Conservation (phyloP, 2,797 vertebrate genomes). For the Silurus lanzhouensis region DNA sequence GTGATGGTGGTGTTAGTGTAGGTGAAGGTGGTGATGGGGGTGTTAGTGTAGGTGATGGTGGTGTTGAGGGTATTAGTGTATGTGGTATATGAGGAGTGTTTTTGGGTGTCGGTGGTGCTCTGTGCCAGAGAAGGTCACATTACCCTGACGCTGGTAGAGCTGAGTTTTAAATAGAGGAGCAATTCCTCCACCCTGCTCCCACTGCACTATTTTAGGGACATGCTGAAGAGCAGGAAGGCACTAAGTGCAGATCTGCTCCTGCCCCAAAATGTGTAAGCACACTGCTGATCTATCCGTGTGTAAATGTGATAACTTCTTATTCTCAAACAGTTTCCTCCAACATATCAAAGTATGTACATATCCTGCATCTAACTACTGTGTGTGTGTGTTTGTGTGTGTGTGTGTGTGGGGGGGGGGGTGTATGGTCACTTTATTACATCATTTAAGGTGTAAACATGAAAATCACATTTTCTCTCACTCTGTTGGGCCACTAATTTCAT, state of each 20-base stretch:
- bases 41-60: not conserved
- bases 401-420: too few species aligned
- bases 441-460: not conserved
- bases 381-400: constrained; percentile 1
- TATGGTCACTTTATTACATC: not conserved
- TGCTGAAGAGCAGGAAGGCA: constrained; percentile 47
- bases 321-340: not conserved
- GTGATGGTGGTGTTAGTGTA: too few species aligned
- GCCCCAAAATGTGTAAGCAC: constrained; percentile 41
- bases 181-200: constrained; percentile 70
- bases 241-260: constrained; percentile 34
- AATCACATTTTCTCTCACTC: not conserved
- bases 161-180: constrained; percentile 78
- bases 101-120: constrained; percentile 58
- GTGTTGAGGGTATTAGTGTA: too few species aligned
- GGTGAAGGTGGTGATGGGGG: not conserved
- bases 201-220: constrained; percentile 73
- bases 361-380: not conserved
- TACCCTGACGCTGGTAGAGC: constrained; percentile 79
- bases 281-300: constrained; percentile 37
- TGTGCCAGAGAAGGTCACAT: constrained; percentile 71
- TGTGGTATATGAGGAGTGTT: constrained; percentile 41
- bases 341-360: not conserved
- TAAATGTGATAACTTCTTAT: not conserved
- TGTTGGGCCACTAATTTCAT: not conserved